phyloP scores from a whole-genome alignment of 2,888 invertebrate genomes.

The Machimus atricapillus region DNA sequence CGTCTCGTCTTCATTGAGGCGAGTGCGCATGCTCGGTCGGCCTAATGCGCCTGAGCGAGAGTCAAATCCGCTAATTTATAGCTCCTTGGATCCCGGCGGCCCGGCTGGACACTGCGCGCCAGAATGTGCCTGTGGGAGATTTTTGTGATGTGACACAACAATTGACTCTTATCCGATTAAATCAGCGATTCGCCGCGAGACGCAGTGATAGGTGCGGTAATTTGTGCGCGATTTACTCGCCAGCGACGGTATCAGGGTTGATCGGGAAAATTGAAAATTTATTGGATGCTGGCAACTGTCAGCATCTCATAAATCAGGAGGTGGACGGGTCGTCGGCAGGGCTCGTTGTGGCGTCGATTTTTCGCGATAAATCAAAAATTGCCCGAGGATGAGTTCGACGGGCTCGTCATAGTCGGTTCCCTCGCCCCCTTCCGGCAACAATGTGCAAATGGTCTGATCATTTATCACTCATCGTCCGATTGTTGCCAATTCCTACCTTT shows the following conservation, averaged over 20 bases:
- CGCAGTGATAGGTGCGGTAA: background rate
- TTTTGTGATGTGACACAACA: constrained; percentile 46
- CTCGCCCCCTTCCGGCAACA: background rate
- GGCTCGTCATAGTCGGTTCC: background rate
- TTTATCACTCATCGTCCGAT: constrained; percentile 44
- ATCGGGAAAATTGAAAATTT: constrained; percentile 15
- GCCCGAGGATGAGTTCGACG: background rate
- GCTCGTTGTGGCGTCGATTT: background rate
- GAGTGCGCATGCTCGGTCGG: constrained; percentile 10
- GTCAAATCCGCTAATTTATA: constrained; percentile 40
- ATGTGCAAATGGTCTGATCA: constrained; percentile 43
- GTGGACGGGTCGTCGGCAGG: background rate
- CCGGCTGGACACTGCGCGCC: background rate
- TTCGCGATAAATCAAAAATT: background rate
- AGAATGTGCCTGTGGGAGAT: constrained; percentile 41
- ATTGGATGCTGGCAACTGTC: background rate
- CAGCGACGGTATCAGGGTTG: background rate
- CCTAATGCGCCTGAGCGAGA: background rate
- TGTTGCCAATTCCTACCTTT: constrained; percentile 37
- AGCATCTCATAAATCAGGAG: background rate
- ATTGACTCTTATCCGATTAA: constrained; percentile 47
- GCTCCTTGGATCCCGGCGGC: background rate
- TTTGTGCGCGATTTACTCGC: background rate
- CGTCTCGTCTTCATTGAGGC: constrained; percentile 19
- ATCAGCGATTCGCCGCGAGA: background rate